Percentiles rank a stretch among this genome's conserved stretches.
Evolutionary conservation across 2,797 vertebrate species (phyloP).

Genomic region (Meda fulgida): DNA sequence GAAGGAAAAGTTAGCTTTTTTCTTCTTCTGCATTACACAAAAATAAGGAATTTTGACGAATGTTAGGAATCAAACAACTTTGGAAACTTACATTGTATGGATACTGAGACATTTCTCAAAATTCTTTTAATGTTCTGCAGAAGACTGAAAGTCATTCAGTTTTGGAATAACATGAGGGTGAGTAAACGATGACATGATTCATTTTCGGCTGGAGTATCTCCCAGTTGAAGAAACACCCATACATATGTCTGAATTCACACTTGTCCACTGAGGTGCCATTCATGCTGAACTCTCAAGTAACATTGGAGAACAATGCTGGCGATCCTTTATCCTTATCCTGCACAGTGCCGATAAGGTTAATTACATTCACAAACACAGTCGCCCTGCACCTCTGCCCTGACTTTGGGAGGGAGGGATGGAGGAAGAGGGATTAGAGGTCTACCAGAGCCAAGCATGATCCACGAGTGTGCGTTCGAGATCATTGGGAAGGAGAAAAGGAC

Average conservation of each 20-base stretch:
- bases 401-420: conserved; percentile 17
- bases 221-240: not conserved
- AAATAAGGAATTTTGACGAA: not conserved
- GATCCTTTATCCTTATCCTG: conserved; percentile 26
- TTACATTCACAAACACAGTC: conserved; percentile 27
- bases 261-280: conserved; percentile 17
- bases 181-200: not conserved
- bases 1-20: not conserved
- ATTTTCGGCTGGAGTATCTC: not conserved
- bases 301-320: conserved; percentile 30
- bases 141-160: not conserved
- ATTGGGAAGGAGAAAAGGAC: conserved; percentile 21
- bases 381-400: conserved; percentile 34
- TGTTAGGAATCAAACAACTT: not conserved
- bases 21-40: not conserved
- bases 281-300: not conserved
- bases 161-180: not conserved
- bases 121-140: not conserved
- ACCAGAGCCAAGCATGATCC: conserved; percentile 32
- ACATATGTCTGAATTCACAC: conserved; percentile 25
- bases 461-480: conserved; percentile 18
- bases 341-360: conserved; percentile 46
- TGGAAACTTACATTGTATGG: not conserved
- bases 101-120: not conserved
- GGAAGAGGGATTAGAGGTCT: conserved; percentile 31